Percentiles rank a stretch among this genome's conserved stretches.
Evolutionary conservation across 2,797 vertebrate genomes (phyloP).

Genomic region (Emys orbicularis): DNA sequence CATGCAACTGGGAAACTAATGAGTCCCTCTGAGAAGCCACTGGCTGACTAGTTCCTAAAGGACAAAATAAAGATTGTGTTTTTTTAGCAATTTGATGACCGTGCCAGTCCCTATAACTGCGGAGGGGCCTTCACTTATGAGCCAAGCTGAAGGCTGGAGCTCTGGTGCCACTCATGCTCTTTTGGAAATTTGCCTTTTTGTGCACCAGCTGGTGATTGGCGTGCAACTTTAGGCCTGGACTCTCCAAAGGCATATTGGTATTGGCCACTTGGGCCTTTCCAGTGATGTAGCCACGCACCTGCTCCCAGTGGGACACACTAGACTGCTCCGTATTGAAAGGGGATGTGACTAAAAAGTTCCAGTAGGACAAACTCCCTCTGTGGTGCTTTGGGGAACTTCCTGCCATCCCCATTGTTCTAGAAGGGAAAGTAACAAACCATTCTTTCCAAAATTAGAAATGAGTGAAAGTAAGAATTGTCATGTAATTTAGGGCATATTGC

Average conservation of each 20-base stretch:
- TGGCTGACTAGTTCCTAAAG: not conserved
- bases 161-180: not conserved
- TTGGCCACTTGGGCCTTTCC: not conserved
- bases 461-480: not conserved
- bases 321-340: not conserved
- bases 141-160: not conserved
- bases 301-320: not conserved
- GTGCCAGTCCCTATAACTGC: not conserved
- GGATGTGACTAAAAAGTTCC: not conserved
- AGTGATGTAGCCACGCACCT: not conserved
- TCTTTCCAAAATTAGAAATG: not conserved
- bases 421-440: not conserved
- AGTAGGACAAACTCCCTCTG: not conserved
- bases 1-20: constrained; percentile 30
- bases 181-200: not conserved
- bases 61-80: not conserved
- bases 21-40: constrained; percentile 19
- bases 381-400: not conserved
- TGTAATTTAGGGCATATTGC: not conserved
- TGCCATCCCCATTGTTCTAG: not conserved
- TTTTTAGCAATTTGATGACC: not conserved
- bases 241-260: not conserved
- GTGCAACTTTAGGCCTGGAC: not conserved
- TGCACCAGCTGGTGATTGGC: not conserved
- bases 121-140: not conserved